Evolutionary conservation across 2,797 vertebrate genomes (phyloP).

Genomic region (Acipenser oxyrinchus): DNA sequence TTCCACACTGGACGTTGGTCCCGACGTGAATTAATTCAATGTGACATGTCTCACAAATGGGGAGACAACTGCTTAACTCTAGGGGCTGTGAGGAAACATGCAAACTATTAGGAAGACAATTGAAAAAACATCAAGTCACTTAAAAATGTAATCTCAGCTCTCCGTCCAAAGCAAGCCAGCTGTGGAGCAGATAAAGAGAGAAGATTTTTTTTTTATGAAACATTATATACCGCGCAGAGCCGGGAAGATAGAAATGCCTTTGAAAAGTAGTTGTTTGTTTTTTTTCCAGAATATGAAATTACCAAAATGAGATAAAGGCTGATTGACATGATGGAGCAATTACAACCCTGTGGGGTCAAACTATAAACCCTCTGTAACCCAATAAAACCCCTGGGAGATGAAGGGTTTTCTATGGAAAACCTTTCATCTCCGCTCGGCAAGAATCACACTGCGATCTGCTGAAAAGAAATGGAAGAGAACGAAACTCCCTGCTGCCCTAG

Average conservation of each 20-base stretch:
- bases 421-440: no score
- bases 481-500: no score
- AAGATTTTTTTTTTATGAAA: slow-evolving; percentile 12
- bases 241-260: slow-evolving; percentile 16
- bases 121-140: neutral
- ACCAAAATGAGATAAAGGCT: slow-evolving; percentile 27
- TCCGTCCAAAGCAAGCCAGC: neutral
- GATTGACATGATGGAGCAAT: slow-evolving; percentile 21
- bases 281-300: slow-evolving; percentile 21
- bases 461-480: no score
- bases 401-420: neutral
- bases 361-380: slow-evolving; percentile 21
- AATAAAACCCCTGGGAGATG: slow-evolving; percentile 18
- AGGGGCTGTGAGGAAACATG: slow-evolving; percentile 4
- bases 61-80: neutral
- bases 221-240: slow-evolving; percentile 12
- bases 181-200: neutral
- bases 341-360: slow-evolving; percentile 15
- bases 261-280: slow-evolving; percentile 16
- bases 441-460: no score
- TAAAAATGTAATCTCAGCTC: slow-evolving; percentile 3
- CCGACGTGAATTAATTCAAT: no score
- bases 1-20: no score
- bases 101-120: slow-evolving; percentile 8
- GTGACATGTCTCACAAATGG: neutral